Percentiles rank a stretch among this genome's conserved stretches.
phyloP scores from a whole-genome alignment of 2,888 invertebrate species.

The Crocallis elinguaria region DNA sequence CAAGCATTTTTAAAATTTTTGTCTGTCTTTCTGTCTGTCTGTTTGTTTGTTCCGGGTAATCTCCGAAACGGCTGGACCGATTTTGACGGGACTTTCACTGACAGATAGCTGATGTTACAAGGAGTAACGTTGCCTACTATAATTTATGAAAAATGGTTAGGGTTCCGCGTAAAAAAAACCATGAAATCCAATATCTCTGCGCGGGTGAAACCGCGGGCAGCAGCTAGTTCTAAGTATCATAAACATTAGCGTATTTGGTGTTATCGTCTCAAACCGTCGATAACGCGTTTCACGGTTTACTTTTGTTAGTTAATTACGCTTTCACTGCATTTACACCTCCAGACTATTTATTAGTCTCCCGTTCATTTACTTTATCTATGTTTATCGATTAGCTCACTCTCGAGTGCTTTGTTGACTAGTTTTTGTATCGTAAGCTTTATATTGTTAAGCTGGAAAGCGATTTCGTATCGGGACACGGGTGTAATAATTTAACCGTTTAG shows the following conservation, averaged over 20 bases:
- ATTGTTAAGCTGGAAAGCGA: background rate
- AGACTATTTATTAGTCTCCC: constrained; percentile 43
- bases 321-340: constrained; percentile 53
- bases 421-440: constrained; percentile 7
- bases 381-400: constrained; percentile 8
- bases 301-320: constrained; percentile 59
- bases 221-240: constrained; percentile 35
- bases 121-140: no score
- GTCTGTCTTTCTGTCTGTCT: no score
- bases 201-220: no score
- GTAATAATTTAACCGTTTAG: constrained; percentile 5
- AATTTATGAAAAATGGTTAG: no score
- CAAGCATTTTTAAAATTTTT: no score
- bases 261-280: constrained; percentile 38
- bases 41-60: no score
- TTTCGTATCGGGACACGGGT: background rate
- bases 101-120: no score
- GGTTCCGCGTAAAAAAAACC: no score
- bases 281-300: constrained; percentile 46
- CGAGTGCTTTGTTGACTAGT: constrained; percentile 13
- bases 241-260: constrained; percentile 26
- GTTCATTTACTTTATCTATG: constrained; percentile 33
- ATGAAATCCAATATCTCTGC: no score
- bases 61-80: no score
- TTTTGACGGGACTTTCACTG: no score